Base-by-base conservation (phyloP, 1,140 invertebrate species). In the Cotesia glomerata region DNA sequence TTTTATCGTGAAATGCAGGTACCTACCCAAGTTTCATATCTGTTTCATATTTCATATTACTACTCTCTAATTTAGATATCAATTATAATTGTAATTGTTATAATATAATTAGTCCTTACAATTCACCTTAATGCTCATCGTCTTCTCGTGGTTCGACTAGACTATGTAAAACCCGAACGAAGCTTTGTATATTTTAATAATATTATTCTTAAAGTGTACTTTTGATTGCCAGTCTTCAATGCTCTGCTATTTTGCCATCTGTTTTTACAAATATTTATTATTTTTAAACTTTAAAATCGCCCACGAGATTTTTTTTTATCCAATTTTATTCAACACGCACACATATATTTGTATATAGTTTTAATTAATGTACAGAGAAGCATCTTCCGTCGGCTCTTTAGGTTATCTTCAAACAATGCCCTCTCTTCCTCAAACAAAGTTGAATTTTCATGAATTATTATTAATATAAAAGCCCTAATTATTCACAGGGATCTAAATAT, bases 1-100 rank as follows among this genome's bases (percentile, higher is more conserved):
- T 82, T 13, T 35, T 84, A 83, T 83, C 78, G 82, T 80, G 79
- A 85, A 83, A 85, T 83, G 83, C 83, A 84, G 82, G 83, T 84
- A 82, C 83, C 82, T 85, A 84, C 79, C 81, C 84, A 84, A 79
- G 80, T 80, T 79, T 78, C 81, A 82, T 76, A 78, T 83, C 79
- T 79, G 79, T 78, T 79, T 77, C 79, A 78, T 78, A 80, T 81
- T 80, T 56, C 73, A 75, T 72, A 71, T 73, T 51, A 74, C 75
- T 62, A 72, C 74, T 59, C 59, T 75, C 75, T 56, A 62, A 70
- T 71, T 32, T 52, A 39, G 67, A 54, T 58, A 72, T 45, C 11
- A 45, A 45, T 45, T 11, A 45, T 45, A 45, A 45, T 45, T 9
- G 11, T 45, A 7, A 45, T 45, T 9, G 11, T 45, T 4, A 39